Conservation (phyloP, 2,888 invertebrate genomes). For the Pardosa pseudoannulata region DNA sequence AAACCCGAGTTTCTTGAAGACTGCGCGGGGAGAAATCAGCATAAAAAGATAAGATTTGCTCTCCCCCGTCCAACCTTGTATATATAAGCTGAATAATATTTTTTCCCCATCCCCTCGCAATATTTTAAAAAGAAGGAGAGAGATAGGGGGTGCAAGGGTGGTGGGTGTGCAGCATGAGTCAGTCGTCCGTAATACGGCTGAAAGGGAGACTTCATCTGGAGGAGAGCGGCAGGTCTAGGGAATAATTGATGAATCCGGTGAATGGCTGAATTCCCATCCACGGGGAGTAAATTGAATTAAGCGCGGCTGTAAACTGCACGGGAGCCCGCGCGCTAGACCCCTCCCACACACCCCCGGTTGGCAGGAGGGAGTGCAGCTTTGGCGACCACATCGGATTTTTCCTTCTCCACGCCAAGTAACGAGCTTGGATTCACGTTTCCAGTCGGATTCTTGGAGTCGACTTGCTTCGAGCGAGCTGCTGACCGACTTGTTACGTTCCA, state of each 20-base stretch:
- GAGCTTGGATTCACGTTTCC: neutral
- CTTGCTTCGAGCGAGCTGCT: too few species aligned
- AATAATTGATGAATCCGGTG: slow-evolving; percentile 72
- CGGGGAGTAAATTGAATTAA: slow-evolving; percentile 71
- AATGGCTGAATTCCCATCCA: slow-evolving; percentile 71
- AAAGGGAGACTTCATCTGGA: slow-evolving; percentile 71
- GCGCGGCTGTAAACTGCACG: slow-evolving; percentile 70
- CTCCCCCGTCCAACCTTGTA: neutral
- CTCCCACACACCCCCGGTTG: neutral
- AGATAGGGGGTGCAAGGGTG: too few species aligned
- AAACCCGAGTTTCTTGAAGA: slow-evolving; percentile 29
- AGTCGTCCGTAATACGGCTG: slow-evolving; percentile 64
- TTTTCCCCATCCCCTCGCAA: slow-evolving; percentile 49
- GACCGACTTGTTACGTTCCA: too few species aligned
- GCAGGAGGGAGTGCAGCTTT: neutral
- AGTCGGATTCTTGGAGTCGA: too few species aligned
- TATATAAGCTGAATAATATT: neutral
- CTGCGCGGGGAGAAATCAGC: slow-evolving; percentile 28
- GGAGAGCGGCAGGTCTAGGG: slow-evolving; percentile 54
- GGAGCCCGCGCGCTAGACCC: slow-evolving; percentile 24
- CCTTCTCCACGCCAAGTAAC: neutral
- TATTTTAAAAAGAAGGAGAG: too few species aligned
- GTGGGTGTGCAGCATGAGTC: slow-evolving; percentile 66
- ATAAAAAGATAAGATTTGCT: slow-evolving; percentile 34
- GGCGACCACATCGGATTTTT: neutral